These are phyloP conservation scores for Phoronis australis DNA, from an alignment of 2,888 invertebrate species.

Conservation along the genomic window DNA sequence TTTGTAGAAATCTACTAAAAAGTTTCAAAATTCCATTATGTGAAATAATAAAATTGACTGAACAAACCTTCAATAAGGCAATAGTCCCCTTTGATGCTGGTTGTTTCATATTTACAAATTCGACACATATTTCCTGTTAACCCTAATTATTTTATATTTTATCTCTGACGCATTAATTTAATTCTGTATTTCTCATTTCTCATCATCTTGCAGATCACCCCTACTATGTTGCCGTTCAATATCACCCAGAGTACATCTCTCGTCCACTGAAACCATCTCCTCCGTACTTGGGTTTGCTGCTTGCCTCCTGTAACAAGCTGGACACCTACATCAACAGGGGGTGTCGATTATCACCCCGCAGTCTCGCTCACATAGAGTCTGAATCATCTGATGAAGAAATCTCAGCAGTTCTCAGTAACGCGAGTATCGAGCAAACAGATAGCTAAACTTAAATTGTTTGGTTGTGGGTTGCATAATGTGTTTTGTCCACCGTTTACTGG, in stretches of 20 bases:
- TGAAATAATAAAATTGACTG: too few relatives aligned
- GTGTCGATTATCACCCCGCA: constrained; percentile 40
- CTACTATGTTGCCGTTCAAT: constrained; percentile 93
- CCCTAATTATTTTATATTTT: not conserved
- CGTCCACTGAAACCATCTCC: constrained; percentile 73
- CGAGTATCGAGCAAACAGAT: too few relatives aligned
- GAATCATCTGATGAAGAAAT: constrained; percentile 26
- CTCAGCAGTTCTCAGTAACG: too few relatives aligned
- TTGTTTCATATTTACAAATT: too few relatives aligned
- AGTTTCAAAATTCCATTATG: too few relatives aligned
- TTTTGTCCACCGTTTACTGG: too few relatives aligned
- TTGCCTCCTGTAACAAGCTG: constrained; percentile 81
- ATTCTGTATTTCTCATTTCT: not conserved
- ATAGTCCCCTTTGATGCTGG: too few relatives aligned
- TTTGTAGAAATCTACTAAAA: too few relatives aligned
- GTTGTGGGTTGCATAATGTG: too few relatives aligned
- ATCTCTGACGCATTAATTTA: not conserved
- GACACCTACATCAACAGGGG: constrained; percentile 55
- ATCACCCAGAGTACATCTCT: constrained; percentile 95
- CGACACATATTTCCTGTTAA: not conserved
- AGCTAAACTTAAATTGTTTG: too few relatives aligned
- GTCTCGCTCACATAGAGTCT: constrained; percentile 31
- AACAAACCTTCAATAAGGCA: too few relatives aligned
- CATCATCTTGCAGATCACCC: constrained; percentile 63
- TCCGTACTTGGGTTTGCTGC: constrained; percentile 87